Evolutionary conservation across 2,113 vertebrate genomes (phyloP).

Genomic region (Naja naja): DNA sequence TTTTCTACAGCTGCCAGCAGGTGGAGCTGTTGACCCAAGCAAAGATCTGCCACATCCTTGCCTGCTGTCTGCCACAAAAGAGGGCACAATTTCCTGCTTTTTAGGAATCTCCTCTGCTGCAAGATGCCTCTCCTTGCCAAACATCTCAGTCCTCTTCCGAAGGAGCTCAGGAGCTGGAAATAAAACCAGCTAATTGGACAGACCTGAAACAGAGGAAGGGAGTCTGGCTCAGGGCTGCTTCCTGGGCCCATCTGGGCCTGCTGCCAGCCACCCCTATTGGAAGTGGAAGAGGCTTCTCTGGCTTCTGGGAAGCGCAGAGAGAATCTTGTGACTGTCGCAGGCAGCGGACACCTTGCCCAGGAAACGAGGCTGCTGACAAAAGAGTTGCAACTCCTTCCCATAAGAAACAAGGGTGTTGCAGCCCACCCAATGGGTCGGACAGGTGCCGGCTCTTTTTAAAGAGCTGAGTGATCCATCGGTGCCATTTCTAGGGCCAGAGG

Average conservation of each 20-base stretch:
- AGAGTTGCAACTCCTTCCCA: not conserved
- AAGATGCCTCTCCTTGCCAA: not conserved
- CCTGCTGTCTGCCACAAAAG: not conserved
- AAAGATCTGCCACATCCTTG: not conserved
- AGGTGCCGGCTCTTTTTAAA: not conserved
- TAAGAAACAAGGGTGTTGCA: not conserved
- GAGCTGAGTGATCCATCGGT: not conserved
- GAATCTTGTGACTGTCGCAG: not conserved
- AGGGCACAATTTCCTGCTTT: not conserved
- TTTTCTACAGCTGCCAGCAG: not conserved
- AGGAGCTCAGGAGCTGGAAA: not conserved
- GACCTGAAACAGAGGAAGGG: not conserved
- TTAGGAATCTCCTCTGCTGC: not conserved
- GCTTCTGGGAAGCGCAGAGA: not conserved
- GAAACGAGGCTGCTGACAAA: not conserved
- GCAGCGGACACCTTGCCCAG: not conserved
- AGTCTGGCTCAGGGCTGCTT: not conserved
- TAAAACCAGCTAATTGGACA: not conserved
- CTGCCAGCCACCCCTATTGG: not conserved
- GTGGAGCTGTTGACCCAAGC: not conserved
- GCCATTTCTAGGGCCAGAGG: not conserved
- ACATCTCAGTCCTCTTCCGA: not conserved
- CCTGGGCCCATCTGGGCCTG: not conserved
- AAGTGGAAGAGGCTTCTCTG: not conserved
- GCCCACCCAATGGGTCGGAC: not conserved